Base-by-base conservation (phyloP, 2,113 vertebrate genomes). In the Ptychochromis oligacanthus region DNA sequence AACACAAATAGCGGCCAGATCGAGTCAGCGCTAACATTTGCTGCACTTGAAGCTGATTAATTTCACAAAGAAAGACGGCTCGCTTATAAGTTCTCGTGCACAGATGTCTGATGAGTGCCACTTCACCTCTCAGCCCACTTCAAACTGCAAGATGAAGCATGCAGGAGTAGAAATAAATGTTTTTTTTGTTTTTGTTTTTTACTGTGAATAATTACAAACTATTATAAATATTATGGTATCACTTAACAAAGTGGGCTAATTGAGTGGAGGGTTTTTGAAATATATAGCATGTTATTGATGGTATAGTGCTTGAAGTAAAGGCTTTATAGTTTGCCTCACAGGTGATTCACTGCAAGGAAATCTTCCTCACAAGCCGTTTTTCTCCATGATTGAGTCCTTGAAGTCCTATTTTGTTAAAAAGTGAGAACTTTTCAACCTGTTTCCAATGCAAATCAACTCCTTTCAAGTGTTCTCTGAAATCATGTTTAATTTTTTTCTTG, bases 41-140 rank as follows among this genome's bases (percentile, higher is more conserved):
- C 88, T 57, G 65, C 85, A 84, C 91, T 92, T n/a, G 61, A 82
- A 85, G 87, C 84, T 55, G 88, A 92, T 92, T 91, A 82, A 92
- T 91, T 89, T 92, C 90, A 79, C 83, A 86, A 93, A 91, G 88
- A 90, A 90, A 92, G 87, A 85, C 56, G 34, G 43, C 65, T 56
- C 34, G 38, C 81, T 87, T n/a, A 28, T 79, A 85, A 87, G 84
- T 90, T 88, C 72, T 83, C 75, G 77, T 14, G 55, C 89, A n/a
- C 93, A 87, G 89, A 92, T 89, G 92, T 92, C 89, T 89, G 89
- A 88, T 38, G 78, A 92, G 90, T 36, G 62, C 78, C 80, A 90
- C 90, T 91, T 87, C 84, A 88, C 83, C 88, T 52, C 54, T 55
- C 86, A 78, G 91, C 82, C 84, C 87, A 81, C 89, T 89, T 89